A percentile compares a stretch with the other conserved stretches of the same genome.
phyloP scores from a whole-genome alignment of 2,888 invertebrate genomes.

The Diplazon laetatorius region DNA sequence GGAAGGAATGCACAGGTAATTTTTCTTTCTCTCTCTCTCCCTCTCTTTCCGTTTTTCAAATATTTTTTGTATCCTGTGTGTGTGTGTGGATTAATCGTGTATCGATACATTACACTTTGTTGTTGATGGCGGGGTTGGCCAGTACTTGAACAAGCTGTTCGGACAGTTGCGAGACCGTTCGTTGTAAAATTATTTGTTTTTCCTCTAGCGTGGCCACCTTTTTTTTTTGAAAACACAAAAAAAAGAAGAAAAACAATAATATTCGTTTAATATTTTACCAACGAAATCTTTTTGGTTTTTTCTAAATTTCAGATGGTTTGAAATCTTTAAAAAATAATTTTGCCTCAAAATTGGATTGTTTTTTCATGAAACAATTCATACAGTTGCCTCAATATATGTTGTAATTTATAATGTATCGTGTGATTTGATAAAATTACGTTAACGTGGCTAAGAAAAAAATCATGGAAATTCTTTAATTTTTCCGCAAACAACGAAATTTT shows the following conservation, averaged over 20 bases:
- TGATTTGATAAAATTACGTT: too few species aligned
- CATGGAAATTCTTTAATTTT: too few species aligned
- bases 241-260: background rate
- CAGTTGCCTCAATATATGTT: too few species aligned
- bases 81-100: slow-evolving; percentile 26
- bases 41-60: too few species aligned
- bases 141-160: slow-evolving; percentile 73
- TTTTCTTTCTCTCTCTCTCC: slow-evolving; percentile 57
- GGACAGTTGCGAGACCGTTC: slow-evolving; percentile 75
- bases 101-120: slow-evolving; percentile 65
- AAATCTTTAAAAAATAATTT: background rate
- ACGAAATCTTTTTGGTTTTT: background rate
- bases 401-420: too few species aligned
- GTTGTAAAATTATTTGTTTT: slow-evolving; percentile 75
- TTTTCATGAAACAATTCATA: background rate
- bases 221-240: slow-evolving; percentile 30
- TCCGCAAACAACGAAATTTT: too few species aligned
- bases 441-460: too few species aligned
- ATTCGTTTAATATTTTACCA: background rate
- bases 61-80: too few species aligned
- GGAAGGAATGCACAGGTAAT: slow-evolving; percentile 64
- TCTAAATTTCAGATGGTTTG: too few species aligned
- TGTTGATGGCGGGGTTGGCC: slow-evolving; percentile 69
- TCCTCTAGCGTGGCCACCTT: slow-evolving; percentile 77
- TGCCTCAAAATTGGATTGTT: slow-evolving; percentile 9